Evolutionary conservation across 2,113 vertebrate species (phyloP).

Genomic region (Drymodes brunneopygia): DNA sequence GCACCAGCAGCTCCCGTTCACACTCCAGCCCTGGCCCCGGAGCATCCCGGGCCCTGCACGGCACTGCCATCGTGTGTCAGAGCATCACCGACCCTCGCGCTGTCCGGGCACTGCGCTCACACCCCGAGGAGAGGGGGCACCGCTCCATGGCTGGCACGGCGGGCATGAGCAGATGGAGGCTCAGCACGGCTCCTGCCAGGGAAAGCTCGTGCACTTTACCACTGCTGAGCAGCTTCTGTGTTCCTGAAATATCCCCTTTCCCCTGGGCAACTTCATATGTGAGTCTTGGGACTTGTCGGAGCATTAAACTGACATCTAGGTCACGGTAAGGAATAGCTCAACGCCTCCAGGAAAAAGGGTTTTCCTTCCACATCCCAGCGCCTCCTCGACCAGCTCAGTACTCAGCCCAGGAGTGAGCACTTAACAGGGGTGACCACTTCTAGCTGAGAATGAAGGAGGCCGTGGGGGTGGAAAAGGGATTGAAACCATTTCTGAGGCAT

Average conservation of each 20-base stretch:
- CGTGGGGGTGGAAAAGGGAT: background rate
- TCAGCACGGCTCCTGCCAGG: slow-evolving; percentile 28
- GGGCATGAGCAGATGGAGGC: slow-evolving; percentile 31
- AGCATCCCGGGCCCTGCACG: fast-evolving
- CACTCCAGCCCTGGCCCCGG: fast-evolving
- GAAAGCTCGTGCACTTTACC: slow-evolving; percentile 9
- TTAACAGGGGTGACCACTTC: background rate
- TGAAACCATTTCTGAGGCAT: background rate
- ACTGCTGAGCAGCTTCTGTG: slow-evolving; percentile 47
- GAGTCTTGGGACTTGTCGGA: slow-evolving; percentile 2
- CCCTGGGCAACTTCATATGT: slow-evolving; percentile 26
- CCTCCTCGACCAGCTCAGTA: background rate
- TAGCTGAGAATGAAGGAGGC: background rate
- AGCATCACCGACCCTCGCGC: background rate
- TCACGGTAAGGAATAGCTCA: slow-evolving; percentile 39
- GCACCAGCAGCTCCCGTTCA: background rate
- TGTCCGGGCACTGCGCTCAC: background rate
- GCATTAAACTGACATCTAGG: slow-evolving; percentile 50
- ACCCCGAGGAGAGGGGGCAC: background rate
- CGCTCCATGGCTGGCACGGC: background rate
- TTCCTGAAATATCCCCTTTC: slow-evolving; percentile 46
- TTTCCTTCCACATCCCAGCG: slow-evolving; percentile 10
- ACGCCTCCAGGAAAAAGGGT: slow-evolving; percentile 54
- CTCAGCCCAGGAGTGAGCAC: background rate
- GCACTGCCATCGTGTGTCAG: background rate